These are phyloP conservation scores for Macrosteles quadrilineatus DNA, from an alignment of 1,140 invertebrate genomes.

Conservation along the genomic window DNA sequence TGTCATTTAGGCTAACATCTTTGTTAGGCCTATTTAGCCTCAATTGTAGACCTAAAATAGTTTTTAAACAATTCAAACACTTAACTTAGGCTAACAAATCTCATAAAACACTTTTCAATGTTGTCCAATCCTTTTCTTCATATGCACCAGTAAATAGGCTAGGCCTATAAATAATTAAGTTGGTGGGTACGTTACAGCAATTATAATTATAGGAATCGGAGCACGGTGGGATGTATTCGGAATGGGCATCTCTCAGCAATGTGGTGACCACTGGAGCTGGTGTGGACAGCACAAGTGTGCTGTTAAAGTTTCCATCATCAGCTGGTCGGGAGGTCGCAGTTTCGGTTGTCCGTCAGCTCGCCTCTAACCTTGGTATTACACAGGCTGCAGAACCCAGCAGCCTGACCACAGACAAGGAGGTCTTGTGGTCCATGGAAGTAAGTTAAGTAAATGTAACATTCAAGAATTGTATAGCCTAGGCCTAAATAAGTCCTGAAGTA, in stretches of 20 bases:
- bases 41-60: too few relatives aligned
- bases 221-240: slow-evolving; percentile 76
- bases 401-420: slow-evolving; percentile 75
- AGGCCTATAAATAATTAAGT: too few relatives aligned
- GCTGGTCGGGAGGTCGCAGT: slow-evolving; percentile 81
- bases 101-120: too few relatives aligned
- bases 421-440: slow-evolving; percentile 88
- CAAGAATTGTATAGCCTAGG: too few relatives aligned
- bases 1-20: too few relatives aligned
- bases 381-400: slow-evolving; percentile 75
- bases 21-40: too few relatives aligned
- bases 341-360: slow-evolving; percentile 79
- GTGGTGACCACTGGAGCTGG: slow-evolving; percentile 63
- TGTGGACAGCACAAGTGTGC: slow-evolving; percentile 67
- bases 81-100: too few relatives aligned
- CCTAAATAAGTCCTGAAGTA: too few relatives aligned
- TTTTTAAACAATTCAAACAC: too few relatives aligned
- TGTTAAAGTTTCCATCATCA: slow-evolving; percentile 79
- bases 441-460: slow-evolving; percentile 31
- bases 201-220: slow-evolving; percentile 54
- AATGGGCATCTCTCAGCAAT: slow-evolving; percentile 78
- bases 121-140: too few relatives aligned
- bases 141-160: too few relatives aligned
- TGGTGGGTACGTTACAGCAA: too few relatives aligned
- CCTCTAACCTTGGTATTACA: slow-evolving; percentile 71